These are phyloP conservation scores for Dinoponera quadriceps DNA, from an alignment of 1,140 invertebrate genomes.

Conservation along the genomic window DNA sequence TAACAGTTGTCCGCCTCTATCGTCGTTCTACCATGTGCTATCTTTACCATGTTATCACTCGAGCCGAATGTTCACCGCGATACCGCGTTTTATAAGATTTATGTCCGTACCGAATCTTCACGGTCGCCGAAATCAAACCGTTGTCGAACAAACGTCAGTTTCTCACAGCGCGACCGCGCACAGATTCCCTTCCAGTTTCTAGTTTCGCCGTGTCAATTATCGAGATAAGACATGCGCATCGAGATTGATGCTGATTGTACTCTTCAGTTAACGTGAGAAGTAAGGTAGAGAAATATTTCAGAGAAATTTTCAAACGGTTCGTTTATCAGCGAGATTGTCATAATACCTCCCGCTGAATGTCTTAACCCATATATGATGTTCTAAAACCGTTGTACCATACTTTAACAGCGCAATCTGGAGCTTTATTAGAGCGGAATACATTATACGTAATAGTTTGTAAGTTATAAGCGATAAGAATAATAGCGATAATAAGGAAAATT, in stretches of 20 bases:
- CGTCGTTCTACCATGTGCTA: constrained; percentile 44
- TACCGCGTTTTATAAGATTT: constrained; percentile 42
- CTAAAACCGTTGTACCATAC: too few species aligned
- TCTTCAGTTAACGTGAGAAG: background rate
- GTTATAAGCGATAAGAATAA: too few species aligned
- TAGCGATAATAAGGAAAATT: too few species aligned
- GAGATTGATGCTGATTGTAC: background rate
- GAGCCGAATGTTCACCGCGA: constrained; percentile 22
- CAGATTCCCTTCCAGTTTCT: background rate
- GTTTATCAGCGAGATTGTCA: background rate
- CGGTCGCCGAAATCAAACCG: constrained; percentile 3
- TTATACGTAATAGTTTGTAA: too few species aligned
- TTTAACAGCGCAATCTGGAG: too few species aligned
- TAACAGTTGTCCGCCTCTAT: constrained; percentile 69
- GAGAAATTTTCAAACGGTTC: background rate
- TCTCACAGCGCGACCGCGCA: background rate
- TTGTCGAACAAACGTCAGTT: constrained; percentile 10
- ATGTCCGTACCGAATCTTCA: constrained; percentile 7
- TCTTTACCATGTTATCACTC: constrained; percentile 19
- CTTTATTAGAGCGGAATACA: too few species aligned
- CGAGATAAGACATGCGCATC: background rate
- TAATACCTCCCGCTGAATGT: background rate
- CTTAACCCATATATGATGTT: background rate
- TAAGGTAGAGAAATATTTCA: background rate
- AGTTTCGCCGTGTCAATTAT: background rate